phyloP scores from a whole-genome alignment of 2,113 vertebrate species.

The Hippocampus zosterae region DNA sequence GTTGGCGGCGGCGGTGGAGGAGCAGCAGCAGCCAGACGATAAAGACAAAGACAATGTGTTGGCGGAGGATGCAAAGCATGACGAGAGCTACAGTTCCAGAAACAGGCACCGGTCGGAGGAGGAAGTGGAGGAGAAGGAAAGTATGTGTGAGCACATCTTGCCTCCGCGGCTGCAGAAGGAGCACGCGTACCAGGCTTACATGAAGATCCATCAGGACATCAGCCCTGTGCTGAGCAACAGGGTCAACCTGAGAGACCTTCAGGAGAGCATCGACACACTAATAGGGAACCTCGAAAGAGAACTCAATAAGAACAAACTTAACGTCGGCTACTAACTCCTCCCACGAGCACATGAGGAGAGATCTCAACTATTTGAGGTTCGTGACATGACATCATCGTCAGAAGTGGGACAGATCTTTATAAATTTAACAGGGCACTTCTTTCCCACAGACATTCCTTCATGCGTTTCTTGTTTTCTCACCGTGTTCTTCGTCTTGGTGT shows the following conservation, averaged over 20 bases:
- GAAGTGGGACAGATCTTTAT: slow-evolving; percentile 13
- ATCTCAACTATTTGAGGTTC: neutral
- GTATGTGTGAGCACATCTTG: slow-evolving; percentile 45
- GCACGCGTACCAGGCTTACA: slow-evolving; percentile 78
- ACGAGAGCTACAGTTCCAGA: slow-evolving; percentile 30
- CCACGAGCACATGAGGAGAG: neutral
- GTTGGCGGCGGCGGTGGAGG: slow-evolving; percentile 34
- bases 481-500: slow-evolving; percentile 36
- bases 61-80: slow-evolving; percentile 13
- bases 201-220: slow-evolving; percentile 81
- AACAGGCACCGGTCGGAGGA: slow-evolving; percentile 31
- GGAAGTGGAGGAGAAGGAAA: slow-evolving; percentile 45
- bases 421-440: slow-evolving; percentile 45
- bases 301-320: slow-evolving; percentile 94
- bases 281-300: slow-evolving; percentile 96
- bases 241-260: slow-evolving; percentile 91
- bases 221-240: slow-evolving; percentile 77
- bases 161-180: slow-evolving; percentile 62
- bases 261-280: slow-evolving; percentile 95
- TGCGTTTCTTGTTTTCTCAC: slow-evolving; percentile 33
- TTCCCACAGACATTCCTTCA: slow-evolving; percentile 56
- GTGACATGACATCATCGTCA: neutral
- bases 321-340: slow-evolving; percentile 75
- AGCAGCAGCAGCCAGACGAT: slow-evolving; percentile 42
- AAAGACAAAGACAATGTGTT: slow-evolving; percentile 13